phyloP scores from a whole-genome alignment of 1,140 invertebrate genomes.

The Potamilus streckersoni region DNA sequence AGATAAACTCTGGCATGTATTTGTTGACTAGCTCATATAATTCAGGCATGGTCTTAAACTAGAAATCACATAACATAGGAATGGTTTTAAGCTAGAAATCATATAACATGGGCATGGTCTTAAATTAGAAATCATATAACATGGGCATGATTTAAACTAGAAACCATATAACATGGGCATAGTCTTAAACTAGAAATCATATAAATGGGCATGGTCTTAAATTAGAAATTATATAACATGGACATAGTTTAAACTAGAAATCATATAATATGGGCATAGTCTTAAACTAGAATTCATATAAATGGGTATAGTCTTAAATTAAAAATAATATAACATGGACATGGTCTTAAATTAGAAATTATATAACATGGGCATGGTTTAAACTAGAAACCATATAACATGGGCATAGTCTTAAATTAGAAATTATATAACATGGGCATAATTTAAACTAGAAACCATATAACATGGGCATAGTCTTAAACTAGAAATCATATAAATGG shows the following conservation, averaged over 20 bases:
- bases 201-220: conserved; percentile 79
- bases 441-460: conserved; percentile 42
- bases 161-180: conserved; percentile 76
- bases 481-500: conserved; percentile 75
- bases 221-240: conserved; percentile 40
- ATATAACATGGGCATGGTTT: conserved; percentile 79
- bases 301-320: too few species aligned
- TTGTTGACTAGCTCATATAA: conserved; percentile 74
- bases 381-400: conserved; percentile 42
- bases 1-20: conserved; percentile 90
- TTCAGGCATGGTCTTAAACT: conserved; percentile 67
- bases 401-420: neutral
- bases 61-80: conserved; percentile 76
- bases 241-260: neutral
- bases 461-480: conserved; percentile 81
- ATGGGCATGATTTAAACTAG: conserved; percentile 41
- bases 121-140: neutral
- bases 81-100: conserved; percentile 71
- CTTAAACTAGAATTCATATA: too few species aligned
- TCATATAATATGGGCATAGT: too few species aligned
- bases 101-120: neutral
- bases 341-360: conserved; percentile 49
- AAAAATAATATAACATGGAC: too few species aligned
- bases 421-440: neutral
- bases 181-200: conserved; percentile 70